A percentile compares a stretch with the other conserved stretches of the same genome.
These are phyloP conservation scores for Piezodorus guildinii DNA, from an alignment of 1,140 invertebrate species.

Conservation along the genomic window DNA sequence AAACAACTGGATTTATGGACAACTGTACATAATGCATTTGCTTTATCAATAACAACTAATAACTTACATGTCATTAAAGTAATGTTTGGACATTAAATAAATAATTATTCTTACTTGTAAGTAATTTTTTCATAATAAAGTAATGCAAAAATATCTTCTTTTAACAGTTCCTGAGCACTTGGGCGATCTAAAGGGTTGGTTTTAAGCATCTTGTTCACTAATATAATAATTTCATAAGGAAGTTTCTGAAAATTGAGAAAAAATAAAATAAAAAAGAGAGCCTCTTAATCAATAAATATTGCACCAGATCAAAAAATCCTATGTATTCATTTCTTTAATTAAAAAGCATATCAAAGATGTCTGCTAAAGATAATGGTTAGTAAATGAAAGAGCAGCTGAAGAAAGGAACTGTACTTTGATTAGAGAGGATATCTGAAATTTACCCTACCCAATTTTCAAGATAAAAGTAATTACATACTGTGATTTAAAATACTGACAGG, in stretches of 20 bases:
- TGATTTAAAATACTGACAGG: no score
- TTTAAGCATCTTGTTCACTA: slow-evolving; percentile 18
- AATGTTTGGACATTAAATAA: slow-evolving; percentile 3
- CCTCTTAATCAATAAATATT: no score
- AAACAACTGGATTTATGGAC: background rate
- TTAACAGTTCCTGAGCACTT: slow-evolving; percentile 15
- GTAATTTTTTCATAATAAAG: background rate
- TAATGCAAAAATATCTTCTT: slow-evolving; percentile 15
- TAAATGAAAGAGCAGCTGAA: no score
- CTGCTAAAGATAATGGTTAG: no score
- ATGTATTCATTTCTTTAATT: no score
- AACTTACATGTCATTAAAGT: background rate
- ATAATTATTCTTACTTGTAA: background rate
- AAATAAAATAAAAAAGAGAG: background rate
- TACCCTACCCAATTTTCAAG: no score
- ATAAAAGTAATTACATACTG: no score
- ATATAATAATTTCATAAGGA: slow-evolving; percentile 14
- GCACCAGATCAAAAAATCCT: no score
- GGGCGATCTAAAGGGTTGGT: slow-evolving; percentile 15
- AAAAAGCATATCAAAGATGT: no score
- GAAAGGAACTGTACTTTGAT: no score
- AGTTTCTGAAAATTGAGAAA: slow-evolving; percentile 18
- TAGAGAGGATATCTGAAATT: no score
- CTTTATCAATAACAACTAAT: background rate
- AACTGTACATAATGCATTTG: background rate